A percentile compares a stretch with the other conserved stretches of the same genome.
phyloP scores from a whole-genome alignment of 2,797 vertebrate species.

The Lophius americanus region DNA sequence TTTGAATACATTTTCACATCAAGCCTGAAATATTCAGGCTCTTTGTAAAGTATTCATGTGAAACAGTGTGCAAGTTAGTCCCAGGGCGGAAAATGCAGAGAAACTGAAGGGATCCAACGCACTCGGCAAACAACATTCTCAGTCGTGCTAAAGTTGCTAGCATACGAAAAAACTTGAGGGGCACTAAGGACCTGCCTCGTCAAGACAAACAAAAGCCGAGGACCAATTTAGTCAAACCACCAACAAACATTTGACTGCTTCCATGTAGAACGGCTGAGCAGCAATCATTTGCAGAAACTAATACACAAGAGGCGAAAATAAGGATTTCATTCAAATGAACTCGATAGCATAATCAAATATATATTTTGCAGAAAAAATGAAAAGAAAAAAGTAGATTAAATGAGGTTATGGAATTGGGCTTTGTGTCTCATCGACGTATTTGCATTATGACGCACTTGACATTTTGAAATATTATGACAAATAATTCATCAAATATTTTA shows the following conservation, averaged over 20 bases:
- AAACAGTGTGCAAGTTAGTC: conserved; percentile 77
- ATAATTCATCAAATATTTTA: conserved; percentile 62
- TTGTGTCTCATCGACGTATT: conserved; percentile 45
- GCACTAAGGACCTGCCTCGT: conserved; percentile 67
- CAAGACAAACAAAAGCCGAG: conserved; percentile 40
- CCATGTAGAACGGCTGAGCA: neutral
- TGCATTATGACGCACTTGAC: conserved; percentile 62
- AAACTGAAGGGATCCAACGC: conserved; percentile 69
- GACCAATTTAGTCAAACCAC: conserved; percentile 44
- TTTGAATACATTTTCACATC: conserved; percentile 77
- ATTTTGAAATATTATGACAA: conserved; percentile 70
- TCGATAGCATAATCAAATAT: neutral
- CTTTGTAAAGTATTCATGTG: conserved; percentile 81
- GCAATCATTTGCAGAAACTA: neutral
- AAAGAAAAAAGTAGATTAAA: too few relatives aligned
- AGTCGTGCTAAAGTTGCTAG: conserved; percentile 68
- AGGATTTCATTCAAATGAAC: neutral
- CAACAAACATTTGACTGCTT: conserved; percentile 18
- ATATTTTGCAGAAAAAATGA: too few relatives aligned
- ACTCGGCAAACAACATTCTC: conserved; percentile 68
- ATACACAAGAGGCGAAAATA: neutral
- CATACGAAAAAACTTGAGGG: conserved; percentile 60
- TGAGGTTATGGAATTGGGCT: conserved; percentile 38
- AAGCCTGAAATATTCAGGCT: conserved; percentile 81
- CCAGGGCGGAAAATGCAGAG: conserved; percentile 60